Conservation (phyloP, 2,888 invertebrate genomes). For the Caenorhabditis becei region DNA sequence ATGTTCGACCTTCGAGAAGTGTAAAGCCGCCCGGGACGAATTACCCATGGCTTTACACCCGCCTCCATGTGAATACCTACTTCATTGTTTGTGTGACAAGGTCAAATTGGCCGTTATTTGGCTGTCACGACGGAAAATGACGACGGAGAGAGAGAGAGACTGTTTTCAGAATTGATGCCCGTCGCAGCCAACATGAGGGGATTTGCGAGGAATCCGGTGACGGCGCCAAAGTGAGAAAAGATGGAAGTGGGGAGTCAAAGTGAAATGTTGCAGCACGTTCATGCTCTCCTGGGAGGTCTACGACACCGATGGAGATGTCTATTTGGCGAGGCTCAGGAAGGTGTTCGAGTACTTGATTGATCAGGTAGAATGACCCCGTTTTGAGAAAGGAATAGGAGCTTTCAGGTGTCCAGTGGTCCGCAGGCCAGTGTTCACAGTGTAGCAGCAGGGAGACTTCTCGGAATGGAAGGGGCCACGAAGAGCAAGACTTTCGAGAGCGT, state of each 20-base stretch:
- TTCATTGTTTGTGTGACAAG: constrained; percentile 55
- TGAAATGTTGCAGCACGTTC: constrained; percentile 42
- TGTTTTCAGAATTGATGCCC: constrained; percentile 60
- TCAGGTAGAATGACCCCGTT: constrained; percentile 17
- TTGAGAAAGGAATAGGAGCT: background rate
- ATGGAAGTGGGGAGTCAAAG: background rate
- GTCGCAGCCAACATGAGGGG: constrained; percentile 50
- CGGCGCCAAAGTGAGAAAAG: constrained; percentile 59
- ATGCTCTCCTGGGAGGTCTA: constrained; percentile 37
- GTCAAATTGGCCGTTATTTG: constrained; percentile 60
- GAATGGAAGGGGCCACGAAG: constrained; percentile 36
- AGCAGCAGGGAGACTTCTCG: constrained; percentile 33
- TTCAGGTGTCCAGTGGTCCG: constrained; percentile 42
- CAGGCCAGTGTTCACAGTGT: constrained; percentile 31
- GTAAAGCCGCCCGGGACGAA: background rate
- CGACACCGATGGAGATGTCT: constrained; percentile 7
- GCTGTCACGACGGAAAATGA: constrained; percentile 27
- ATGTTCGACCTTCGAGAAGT: constrained; percentile 1
- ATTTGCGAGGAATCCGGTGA: constrained; percentile 62
- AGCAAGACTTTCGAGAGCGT: constrained; percentile 20
- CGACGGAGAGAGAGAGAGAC: background rate
- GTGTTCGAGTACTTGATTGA: constrained; percentile 48
- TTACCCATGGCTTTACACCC: constrained; percentile 26
- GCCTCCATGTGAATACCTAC: constrained; percentile 30
- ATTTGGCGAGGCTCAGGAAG: constrained; percentile 5